phyloP scores from a whole-genome alignment of 2,797 vertebrate species.

The Gymnothorax reevesii region DNA sequence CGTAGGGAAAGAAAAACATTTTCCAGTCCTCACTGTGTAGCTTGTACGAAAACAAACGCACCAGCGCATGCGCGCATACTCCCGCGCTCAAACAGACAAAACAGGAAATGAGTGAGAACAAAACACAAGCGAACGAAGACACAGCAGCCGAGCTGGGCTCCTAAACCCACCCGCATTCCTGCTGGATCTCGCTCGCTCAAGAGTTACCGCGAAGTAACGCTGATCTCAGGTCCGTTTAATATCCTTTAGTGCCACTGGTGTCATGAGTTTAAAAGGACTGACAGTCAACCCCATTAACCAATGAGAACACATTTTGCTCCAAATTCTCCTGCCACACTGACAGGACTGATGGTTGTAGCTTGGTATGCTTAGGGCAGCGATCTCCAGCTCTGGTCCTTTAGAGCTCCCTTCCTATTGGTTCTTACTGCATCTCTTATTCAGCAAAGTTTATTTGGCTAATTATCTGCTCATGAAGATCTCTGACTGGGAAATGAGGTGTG shows the following conservation, averaged over 20 bases:
- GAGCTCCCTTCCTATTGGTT: too few species aligned
- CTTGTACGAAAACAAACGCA: neutral
- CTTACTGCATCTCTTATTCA: too few species aligned
- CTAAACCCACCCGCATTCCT: neutral
- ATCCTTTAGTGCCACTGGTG: neutral
- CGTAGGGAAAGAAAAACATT: too few species aligned
- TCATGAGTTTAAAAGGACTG: neutral
- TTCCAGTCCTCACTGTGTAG: too few species aligned
- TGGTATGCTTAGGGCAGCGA: neutral
- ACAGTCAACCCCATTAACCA: neutral
- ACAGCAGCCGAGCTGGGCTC: neutral
- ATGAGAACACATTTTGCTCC: neutral
- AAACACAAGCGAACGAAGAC: neutral
- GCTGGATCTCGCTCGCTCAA: neutral
- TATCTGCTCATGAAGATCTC: too few species aligned
- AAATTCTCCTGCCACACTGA: neutral
- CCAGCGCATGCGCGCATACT: neutral
- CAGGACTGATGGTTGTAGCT: neutral
- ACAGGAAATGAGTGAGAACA: conserved; percentile 18
- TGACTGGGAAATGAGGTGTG: too few species aligned
- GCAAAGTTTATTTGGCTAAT: too few species aligned
- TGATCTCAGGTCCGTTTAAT: conserved; percentile 1
- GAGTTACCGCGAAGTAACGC: neutral
- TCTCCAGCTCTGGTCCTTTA: too few species aligned
- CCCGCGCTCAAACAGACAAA: conserved; percentile 11